Base-by-base conservation (phyloP, 2,113 vertebrate species). In the Oostethus manadensis region DNA sequence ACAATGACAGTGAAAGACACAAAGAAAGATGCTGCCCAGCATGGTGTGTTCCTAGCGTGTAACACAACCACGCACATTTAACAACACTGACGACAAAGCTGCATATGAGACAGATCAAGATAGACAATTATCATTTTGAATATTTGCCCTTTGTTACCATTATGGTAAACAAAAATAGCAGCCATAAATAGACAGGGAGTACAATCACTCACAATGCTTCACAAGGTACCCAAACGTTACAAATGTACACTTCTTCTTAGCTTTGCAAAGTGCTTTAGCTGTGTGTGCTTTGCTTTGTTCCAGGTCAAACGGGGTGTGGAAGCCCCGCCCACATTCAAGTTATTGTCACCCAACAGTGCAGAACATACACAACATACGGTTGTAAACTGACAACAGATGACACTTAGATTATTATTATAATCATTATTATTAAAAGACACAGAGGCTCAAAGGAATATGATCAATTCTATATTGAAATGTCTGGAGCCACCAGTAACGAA, bases 201-300 rank as follows among this genome's bases (percentile, higher is more conserved):
- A 77, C 77, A 81, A 74, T 74, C 62, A 79, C 73, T 66, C 66
- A 78, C 66, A 57, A 81, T 60, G 62, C 76, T 60, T 77, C 80
- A 79, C 73, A 81, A 65, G 74, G 81, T 63, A 85, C 73, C 64
- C 47, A 47, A 71, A 74, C 70, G 58, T 77, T 56, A 73, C 49
- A 58, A 80, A 79, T 79, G 78, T 81, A 82, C 78, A 80, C 68
- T 78, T 74, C 82, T 67, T 72, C 64, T 46, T 63, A 60, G 40
- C 74, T 68, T 73, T 66, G 73, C 71, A 89, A 87, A 88, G 88
- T 86, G 86, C 80, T 78, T 80, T 20, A 73, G 77, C 69, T 58
- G 71, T 83, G 70, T 82, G 84, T 83, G 83, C 79, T 82, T 71
- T 38, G 62, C 70, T 81, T 79, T 69, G 57, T 82, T 77, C 58